Evolutionary conservation across 2,113 vertebrate species (phyloP).

Genomic region (Platysternon megacephalum): DNA sequence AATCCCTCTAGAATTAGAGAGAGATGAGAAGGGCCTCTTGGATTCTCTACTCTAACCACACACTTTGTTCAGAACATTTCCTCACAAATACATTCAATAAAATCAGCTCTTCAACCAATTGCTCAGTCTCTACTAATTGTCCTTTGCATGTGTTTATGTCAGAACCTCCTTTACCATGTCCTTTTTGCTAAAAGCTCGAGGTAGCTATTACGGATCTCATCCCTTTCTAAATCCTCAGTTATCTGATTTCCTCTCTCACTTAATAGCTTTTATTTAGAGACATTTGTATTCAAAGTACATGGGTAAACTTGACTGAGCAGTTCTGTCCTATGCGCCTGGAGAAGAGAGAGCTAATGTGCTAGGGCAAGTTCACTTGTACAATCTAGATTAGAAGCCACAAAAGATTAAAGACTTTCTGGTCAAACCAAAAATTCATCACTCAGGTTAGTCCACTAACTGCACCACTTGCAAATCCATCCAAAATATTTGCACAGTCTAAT

Average conservation of each 20-base stretch:
- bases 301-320: neutral
- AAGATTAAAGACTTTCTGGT: neutral
- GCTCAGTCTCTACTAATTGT: neutral
- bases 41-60: rapidly evolving
- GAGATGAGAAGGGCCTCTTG: neutral
- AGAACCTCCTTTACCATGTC: neutral
- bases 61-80: neutral
- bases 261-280: neutral
- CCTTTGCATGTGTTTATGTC: neutral
- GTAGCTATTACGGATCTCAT: neutral
- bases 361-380: neutral
- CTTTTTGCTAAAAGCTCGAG: neutral
- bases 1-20: neutral
- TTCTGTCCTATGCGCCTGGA: neutral
- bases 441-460: neutral
- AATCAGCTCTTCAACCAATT: neutral
- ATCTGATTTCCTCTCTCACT: neutral
- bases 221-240: neutral
- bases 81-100: neutral
- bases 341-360: neutral
- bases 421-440: neutral
- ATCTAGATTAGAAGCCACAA: neutral
- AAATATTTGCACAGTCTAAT: neutral
- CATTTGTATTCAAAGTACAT: neutral
- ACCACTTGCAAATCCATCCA: neutral